phyloP scores from a whole-genome alignment of 2,888 invertebrate species.

The Chymomyza procnemis region DNA sequence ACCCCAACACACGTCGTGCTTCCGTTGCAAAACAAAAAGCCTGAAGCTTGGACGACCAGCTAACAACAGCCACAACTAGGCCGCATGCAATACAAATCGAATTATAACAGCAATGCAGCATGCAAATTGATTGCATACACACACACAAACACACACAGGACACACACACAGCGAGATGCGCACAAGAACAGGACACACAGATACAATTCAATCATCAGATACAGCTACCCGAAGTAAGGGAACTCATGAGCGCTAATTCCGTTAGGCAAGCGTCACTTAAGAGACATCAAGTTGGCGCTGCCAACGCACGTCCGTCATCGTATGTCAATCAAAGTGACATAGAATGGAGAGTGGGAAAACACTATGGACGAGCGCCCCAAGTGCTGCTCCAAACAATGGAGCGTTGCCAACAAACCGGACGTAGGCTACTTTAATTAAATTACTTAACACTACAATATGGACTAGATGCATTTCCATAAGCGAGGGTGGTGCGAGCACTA shows the following conservation, averaged over 20 bases:
- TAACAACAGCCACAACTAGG: background rate
- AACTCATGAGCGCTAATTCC: conserved; percentile 32
- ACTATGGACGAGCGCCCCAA: conserved; percentile 3
- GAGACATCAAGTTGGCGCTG: conserved; percentile 14
- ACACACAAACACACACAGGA: background rate
- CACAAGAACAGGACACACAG: no score
- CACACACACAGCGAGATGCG: background rate
- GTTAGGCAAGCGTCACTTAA: conserved; percentile 40
- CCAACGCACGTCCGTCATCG: conserved; percentile 20
- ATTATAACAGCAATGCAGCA: conserved; percentile 11
- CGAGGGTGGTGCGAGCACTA: background rate
- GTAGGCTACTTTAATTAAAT: conserved; percentile 24
- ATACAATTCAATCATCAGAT: background rate
- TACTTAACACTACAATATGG: conserved; percentile 8
- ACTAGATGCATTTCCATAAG: background rate
- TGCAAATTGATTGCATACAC: conserved; percentile 6
- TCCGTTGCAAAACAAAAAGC: background rate
- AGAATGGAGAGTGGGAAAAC: conserved; percentile 27
- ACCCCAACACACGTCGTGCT: background rate
- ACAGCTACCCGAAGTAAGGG: background rate
- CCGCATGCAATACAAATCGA: conserved; percentile 5
- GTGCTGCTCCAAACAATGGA: background rate
- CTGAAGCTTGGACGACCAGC: background rate
- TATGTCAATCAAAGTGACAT: conserved; percentile 33
- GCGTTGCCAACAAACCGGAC: background rate